phyloP scores from a whole-genome alignment of 2,113 vertebrate species.

The Isichthys henryi region DNA sequence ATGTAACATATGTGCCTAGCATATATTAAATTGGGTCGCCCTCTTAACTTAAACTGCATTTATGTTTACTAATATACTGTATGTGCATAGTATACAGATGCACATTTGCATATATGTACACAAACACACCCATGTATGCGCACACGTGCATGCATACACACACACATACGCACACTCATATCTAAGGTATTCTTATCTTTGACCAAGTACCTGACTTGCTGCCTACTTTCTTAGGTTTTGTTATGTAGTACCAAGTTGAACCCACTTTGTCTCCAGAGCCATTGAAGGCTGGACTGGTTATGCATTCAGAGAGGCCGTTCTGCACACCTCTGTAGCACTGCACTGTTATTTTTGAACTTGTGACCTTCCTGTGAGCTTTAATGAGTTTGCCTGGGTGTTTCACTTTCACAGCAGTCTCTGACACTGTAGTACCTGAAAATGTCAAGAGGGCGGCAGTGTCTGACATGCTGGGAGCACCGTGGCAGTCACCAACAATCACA shows the following conservation, averaged over 20 bases:
- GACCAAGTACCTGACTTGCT: background rate
- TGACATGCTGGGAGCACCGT: background rate
- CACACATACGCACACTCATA: background rate
- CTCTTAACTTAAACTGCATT: too few species aligned
- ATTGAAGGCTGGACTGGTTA: background rate
- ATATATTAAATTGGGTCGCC: too few species aligned
- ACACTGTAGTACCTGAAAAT: background rate
- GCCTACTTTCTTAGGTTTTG: background rate
- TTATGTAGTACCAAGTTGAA: background rate
- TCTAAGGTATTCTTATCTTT: background rate
- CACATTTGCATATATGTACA: background rate
- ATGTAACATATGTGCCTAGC: too few species aligned
- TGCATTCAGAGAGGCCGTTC: background rate
- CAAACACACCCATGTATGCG: too few species aligned
- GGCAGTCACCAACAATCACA: background rate
- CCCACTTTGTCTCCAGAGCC: background rate
- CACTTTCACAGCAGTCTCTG: background rate
- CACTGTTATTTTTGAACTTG: background rate
- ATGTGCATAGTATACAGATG: background rate
- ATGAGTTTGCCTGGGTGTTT: background rate
- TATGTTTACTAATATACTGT: background rate
- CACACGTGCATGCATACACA: too few species aligned
- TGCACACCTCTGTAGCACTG: background rate
- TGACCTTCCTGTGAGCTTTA: background rate
- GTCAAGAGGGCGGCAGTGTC: background rate